A percentile compares a stretch with the other conserved stretches of the same genome.
phyloP scores from a whole-genome alignment of 2,888 invertebrate species.

The Meganola albula region DNA sequence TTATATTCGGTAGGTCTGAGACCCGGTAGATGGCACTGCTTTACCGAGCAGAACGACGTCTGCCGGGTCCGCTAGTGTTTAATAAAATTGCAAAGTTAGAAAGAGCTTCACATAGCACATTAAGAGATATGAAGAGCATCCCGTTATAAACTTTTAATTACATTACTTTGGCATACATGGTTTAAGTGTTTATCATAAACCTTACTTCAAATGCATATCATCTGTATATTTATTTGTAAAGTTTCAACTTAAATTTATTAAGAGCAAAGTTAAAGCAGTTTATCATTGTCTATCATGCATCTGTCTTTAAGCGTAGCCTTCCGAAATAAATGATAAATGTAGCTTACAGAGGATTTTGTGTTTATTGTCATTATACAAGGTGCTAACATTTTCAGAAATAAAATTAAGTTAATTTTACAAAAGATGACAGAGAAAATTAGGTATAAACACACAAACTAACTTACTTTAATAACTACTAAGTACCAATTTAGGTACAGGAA shows the following conservation, averaged over 20 bases:
- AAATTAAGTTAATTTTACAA: no score
- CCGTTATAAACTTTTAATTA: constrained; percentile 45
- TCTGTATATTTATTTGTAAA: constrained; percentile 14
- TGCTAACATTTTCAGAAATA: no score
- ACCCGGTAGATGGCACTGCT: no score
- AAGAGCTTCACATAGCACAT: constrained; percentile 46
- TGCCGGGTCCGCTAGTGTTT: no score
- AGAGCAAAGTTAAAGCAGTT: constrained; percentile 26
- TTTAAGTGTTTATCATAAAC: constrained; percentile 21
- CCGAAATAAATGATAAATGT: constrained; percentile 18
- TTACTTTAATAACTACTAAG: no score
- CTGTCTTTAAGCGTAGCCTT: constrained; percentile 19
- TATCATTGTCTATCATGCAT: constrained; percentile 30
- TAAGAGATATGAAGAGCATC: constrained; percentile 44
- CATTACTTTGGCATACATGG: constrained; percentile 31
- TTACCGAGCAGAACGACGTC: no score
- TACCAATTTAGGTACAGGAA: no score
- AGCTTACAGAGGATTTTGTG: constrained; percentile 15
- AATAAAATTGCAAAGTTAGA: no score
- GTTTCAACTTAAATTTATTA: constrained; percentile 19
- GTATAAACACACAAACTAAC: no score
- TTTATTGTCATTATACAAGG: no score
- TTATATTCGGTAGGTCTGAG: no score
- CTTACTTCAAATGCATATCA: constrained; percentile 13
- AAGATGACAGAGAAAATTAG: no score